Evolutionary conservation across 1,140 invertebrate species (phyloP), one percentile per base, ranked within the genome.

Genomic region (Achatina immaculata): DNA sequence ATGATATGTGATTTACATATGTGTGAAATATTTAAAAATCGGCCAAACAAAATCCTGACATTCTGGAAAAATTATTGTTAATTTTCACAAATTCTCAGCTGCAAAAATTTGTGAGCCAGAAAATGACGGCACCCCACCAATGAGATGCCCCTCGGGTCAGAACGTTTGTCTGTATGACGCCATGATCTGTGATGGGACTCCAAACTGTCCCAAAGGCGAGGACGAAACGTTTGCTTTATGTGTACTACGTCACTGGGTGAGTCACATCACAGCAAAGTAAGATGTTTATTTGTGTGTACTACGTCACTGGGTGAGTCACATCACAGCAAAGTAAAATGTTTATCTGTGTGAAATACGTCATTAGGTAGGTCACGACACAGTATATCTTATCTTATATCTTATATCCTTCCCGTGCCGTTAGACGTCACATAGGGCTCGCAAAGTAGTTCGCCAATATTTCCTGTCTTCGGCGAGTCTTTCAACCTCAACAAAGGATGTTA

Each of bases 121-220:
- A 42, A 51, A 28, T 51, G 31, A 75, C 31, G 58, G 65, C 1
- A 9, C 38, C n/a, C n/a, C 24, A 21, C 38, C 28, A 40, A 66
- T 78, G 42, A 42, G 31, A 31, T 65, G 48, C 28, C 36, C 58
- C 28, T 38, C 36, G 1, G n/a, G 28, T 62, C 3, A 21, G 2
- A 21, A 7, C 51, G 42, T 6, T 7, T 43, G 76, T 78, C n/a
- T 78, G n/a, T 45, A 55, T 40, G 58, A 76, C 51, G 24, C 14
- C 11, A 78, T 55, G 48, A 55, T 74, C 2, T 74, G 72, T 74
- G 72, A 74, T 51, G 31, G 72, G 3, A 74, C 11, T 4, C 40
- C 6, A 2, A n/a, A 74, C 34, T 51, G 48, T 36, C 42, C 48
- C 11, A 14, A 51, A 9, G 45, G n/a, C 24, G 42, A 78, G 19